phyloP scores from a whole-genome alignment of 1,140 invertebrate species.

The Sarcophaga bullata region DNA sequence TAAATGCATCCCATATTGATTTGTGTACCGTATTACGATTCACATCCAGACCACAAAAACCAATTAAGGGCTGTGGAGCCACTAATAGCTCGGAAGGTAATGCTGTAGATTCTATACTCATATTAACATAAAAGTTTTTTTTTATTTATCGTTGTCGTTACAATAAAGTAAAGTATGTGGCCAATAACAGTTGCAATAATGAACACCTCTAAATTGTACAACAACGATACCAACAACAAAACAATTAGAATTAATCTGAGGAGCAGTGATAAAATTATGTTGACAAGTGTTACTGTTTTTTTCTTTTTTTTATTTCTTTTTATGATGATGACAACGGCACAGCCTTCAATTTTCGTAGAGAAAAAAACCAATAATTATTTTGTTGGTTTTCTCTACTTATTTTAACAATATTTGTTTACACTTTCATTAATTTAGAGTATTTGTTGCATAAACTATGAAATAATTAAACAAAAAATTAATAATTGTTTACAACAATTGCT shows the following conservation, averaged over 20 bases:
- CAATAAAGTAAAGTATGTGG: background rate
- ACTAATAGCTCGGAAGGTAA: constrained; percentile 80
- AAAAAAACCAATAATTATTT: background rate
- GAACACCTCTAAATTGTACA: constrained; percentile 19
- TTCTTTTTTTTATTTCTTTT: too few relatives aligned
- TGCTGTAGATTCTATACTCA: constrained; percentile 70
- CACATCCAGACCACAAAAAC: constrained; percentile 86
- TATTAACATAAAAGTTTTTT: constrained; percentile 42
- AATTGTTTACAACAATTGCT: background rate
- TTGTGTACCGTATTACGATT: constrained; percentile 87
- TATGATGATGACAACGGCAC: background rate
- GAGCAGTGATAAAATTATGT: constrained; percentile 4
- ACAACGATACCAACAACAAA: background rate
- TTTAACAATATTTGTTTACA: constrained; percentile 1
- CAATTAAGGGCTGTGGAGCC: constrained; percentile 84
- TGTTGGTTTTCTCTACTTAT: background rate
- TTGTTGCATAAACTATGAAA: background rate
- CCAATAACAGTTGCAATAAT: background rate
- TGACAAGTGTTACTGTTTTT: background rate
- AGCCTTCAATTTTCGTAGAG: constrained; percentile 8
- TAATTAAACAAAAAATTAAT: constrained; percentile 10
- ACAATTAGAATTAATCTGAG: background rate
- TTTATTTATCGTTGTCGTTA: background rate
- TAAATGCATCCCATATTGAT: constrained; percentile 92
- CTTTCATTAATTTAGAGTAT: background rate